These are phyloP conservation scores for Coccyzus lansbergi DNA, from an alignment of 2,797 vertebrate species.

Conservation along the genomic window DNA sequence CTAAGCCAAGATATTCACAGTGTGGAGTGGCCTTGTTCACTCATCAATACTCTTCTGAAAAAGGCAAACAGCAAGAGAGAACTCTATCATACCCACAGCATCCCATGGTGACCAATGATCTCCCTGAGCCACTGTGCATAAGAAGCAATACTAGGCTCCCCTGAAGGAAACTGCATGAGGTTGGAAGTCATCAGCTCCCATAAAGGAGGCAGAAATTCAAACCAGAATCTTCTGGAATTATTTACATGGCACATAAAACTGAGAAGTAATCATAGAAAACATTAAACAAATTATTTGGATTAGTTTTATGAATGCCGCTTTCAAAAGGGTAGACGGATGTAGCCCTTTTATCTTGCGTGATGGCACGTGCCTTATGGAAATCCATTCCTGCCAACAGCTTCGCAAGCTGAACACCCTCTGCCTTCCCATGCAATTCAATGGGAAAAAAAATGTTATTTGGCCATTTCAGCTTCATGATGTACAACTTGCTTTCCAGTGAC, in stretches of 20 bases:
- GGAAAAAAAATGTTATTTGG: background rate
- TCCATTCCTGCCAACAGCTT: background rate
- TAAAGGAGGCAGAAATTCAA: constrained; percentile 56
- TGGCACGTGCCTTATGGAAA: background rate
- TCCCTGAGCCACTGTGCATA: background rate
- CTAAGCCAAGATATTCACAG: background rate
- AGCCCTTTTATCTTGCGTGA: background rate
- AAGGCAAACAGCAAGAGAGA: background rate
- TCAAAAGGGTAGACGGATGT: background rate
- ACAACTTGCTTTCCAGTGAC: constrained; percentile 30
- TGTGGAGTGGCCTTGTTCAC: background rate
- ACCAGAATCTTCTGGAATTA: constrained; percentile 44
- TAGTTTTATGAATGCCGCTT: constrained; percentile 54
- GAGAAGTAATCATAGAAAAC: constrained; percentile 40
- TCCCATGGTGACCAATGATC: background rate
- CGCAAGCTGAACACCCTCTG: background rate
- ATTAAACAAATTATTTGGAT: constrained; percentile 44
- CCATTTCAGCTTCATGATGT: background rate
- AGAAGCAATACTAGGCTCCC: background rate
- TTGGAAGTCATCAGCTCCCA: constrained; percentile 44
- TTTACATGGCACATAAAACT: constrained; percentile 59
- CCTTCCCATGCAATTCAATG: background rate
- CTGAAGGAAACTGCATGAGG: background rate
- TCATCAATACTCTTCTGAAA: background rate
- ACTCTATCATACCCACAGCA: background rate